phyloP scores from a whole-genome alignment of 2,113 vertebrate species.

The Pelmatolapia mariae region DNA sequence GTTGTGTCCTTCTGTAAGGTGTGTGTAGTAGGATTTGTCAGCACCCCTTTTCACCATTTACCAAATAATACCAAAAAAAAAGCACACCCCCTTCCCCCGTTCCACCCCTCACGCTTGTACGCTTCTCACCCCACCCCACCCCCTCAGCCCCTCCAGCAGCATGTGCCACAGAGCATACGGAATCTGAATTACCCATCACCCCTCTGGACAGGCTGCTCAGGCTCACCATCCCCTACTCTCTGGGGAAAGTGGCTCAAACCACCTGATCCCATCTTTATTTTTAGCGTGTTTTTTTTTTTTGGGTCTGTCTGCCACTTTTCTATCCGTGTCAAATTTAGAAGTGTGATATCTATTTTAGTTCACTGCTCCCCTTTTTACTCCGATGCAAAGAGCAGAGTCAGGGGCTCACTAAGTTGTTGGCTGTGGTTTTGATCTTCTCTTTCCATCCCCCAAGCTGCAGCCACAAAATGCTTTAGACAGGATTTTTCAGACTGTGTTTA shows the following conservation, averaged over 20 bases:
- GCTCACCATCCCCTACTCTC: conserved; percentile 37
- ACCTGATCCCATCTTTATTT: conserved; percentile 48
- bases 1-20: conserved; percentile 98
- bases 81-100: conserved; percentile 27
- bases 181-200: conserved; percentile 54
- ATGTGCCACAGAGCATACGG: conserved; percentile 69
- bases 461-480: conserved; percentile 12
- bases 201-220: conserved; percentile 48
- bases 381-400: not conserved
- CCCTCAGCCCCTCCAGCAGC: conserved; percentile 45
- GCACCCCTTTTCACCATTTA: conserved; percentile 50
- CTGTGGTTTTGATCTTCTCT: conserved; percentile 31
- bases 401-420: not conserved
- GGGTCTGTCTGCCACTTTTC: not conserved
- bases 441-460: conserved; percentile 11
- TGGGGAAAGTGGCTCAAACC: conserved; percentile 36
- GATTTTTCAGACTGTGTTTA: conserved; percentile 25
- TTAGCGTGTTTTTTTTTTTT: conserved; percentile 7
- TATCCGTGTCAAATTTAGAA: conserved; percentile 28
- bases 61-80: conserved; percentile 30
- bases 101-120: conserved; percentile 11
- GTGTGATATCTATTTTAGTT: conserved; percentile 4
- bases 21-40: conserved; percentile 77
- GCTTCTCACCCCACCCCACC: conserved; percentile 29
- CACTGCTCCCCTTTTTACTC: not conserved